Base-by-base conservation (phyloP, 2,113 vertebrate genomes). In the Arothron firmamentum region DNA sequence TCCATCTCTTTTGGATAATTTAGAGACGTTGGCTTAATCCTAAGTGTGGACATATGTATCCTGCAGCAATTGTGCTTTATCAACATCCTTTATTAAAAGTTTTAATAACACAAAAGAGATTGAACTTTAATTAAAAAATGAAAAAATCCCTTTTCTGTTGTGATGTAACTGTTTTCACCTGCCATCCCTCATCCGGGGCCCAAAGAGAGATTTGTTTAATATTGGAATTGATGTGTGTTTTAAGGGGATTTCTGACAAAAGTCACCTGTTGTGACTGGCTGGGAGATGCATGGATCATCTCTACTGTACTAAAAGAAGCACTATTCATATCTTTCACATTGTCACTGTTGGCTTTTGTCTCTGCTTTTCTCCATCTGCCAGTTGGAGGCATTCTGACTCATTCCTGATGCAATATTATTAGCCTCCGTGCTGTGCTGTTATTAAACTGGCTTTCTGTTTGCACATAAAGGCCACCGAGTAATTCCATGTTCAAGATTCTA, bases 251-350 rank as follows among this genome's bases (percentile, higher is more conserved):
- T 82, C 69, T 75, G 67, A 69, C 72, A 72, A 80, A 43, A 28
- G 55, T 62, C 70, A 77, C 73, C 49, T 52, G 54, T 49, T 84
- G 34, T 74, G 74, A 85, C 69, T 59, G 52, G 18, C 17, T 71
- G 59, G 46, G 55, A 61, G 47, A 63, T 28, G 49, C 18, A 70
- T 81, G 77, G 81, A 80, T 81, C 34, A 73, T 18, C 60, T 55
- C 45, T 20, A 48, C 34, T 65, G 31, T 60, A 58, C 38, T 21
- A 17, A 62, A 70, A 70, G 55, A 46, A 63, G 67, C 51, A 25
- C 5, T 14, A 13, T 57, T 66, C 53, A 8, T 11, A 28, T 50
- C 49, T 51, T 52, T 52, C 38, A 48, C 51, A 4, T 64, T 50
- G 41, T 31, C 8, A 1, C 15, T 16, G 28, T 34, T 25, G 12